phyloP scores from a whole-genome alignment of 2,797 vertebrate genomes.

The Myotis planiceps region DNA sequence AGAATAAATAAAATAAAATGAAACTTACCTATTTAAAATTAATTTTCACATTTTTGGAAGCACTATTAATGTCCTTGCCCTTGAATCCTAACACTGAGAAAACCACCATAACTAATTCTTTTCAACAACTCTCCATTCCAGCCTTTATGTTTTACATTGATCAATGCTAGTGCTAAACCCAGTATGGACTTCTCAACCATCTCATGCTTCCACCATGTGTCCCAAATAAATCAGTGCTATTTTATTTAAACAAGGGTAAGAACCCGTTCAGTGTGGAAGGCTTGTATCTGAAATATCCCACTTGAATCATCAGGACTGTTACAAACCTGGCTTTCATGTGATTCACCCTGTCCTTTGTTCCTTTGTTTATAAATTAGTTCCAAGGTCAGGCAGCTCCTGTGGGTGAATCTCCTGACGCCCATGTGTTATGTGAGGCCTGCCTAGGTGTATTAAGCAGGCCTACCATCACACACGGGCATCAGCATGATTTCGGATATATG shows the following conservation, averaged over 20 bases:
- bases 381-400: not conserved
- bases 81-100: not conserved
- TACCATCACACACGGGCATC: fast-evolving
- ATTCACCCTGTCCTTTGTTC: not conserved
- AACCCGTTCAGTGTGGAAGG: not conserved
- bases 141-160: not conserved
- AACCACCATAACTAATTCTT: not conserved
- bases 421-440: too few relatives aligned
- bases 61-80: not conserved
- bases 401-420: too few relatives aligned
- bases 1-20: not conserved
- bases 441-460: not conserved
- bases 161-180: not conserved
- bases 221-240: not conserved
- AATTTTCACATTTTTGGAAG: not conserved
- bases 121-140: not conserved
- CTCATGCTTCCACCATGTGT: too few relatives aligned
- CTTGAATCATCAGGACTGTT: not conserved
- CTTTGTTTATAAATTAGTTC: not conserved
- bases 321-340: not conserved
- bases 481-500: not conserved
- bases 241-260: not conserved
- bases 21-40: not conserved
- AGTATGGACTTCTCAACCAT: not conserved
- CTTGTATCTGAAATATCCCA: not conserved